Percentiles rank a stretch among this genome's conserved stretches.
phyloP scores from a whole-genome alignment of 2,888 invertebrate genomes.

The Heliconius charithonia region DNA sequence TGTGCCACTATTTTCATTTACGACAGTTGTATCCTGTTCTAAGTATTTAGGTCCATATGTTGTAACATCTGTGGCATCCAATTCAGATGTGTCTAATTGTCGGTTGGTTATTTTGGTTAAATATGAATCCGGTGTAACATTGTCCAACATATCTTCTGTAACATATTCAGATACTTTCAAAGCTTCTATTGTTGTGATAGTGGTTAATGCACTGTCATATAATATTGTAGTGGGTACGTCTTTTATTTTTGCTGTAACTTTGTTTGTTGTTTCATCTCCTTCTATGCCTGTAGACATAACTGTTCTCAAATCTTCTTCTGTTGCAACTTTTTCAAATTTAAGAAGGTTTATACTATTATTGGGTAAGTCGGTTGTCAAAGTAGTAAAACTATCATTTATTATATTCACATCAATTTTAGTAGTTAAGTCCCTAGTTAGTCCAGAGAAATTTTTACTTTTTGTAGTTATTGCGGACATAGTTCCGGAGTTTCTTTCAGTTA shows the following conservation, averaged over 20 bases:
- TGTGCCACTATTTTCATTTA: not conserved
- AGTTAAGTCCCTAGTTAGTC: slow-evolving; percentile 8
- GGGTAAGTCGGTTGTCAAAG: slow-evolving; percentile 11
- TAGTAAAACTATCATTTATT: not conserved
- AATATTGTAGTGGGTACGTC: not conserved
- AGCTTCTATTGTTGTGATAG: not conserved
- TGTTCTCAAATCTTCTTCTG: slow-evolving; percentile 11
- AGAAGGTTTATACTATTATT: not conserved
- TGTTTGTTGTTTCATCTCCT: not conserved
- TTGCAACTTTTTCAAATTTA: not conserved
- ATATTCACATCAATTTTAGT: not conserved
- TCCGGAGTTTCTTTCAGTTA: slow-evolving; percentile 75
- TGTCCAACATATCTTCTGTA: not conserved
- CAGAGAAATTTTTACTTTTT: slow-evolving; percentile 39
- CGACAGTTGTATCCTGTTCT: not conserved
- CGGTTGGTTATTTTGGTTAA: slow-evolving; percentile 2
- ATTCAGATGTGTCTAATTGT: not conserved
- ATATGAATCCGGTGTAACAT: not conserved
- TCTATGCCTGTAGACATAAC: not conserved
- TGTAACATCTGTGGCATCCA: not conserved
- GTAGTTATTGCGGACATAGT: slow-evolving; percentile 51
- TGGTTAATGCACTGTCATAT: not conserved
- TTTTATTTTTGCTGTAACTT: not conserved
- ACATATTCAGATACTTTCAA: not conserved
- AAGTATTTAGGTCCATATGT: slow-evolving; percentile 2